Base-by-base conservation (phyloP, 2,888 invertebrate genomes). In the Dione juno region DNA sequence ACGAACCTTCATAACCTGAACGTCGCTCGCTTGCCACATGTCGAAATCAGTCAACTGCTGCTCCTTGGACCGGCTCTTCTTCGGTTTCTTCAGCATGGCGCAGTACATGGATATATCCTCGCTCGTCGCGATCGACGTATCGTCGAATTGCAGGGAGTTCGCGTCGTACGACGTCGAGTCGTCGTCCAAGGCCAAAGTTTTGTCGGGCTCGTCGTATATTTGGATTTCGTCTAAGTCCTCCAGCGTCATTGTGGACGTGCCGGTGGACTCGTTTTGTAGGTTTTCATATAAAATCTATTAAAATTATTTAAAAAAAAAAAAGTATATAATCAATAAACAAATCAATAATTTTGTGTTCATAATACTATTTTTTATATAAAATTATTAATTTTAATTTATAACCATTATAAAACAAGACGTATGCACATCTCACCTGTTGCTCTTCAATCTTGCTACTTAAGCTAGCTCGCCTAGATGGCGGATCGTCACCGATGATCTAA, bases 21-120 rank as follows among this genome's bases (percentile, higher is more conserved):
- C 77, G 63, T 92, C 87, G 67, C 86, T 90, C 0, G 92, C 90
- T 50, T 82, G 82, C 92, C 92, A 93, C 92, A 93, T 93, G 54
- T 84, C 87, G n/a, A 83, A 75, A 35, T 93, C 92, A 10, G 87
- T 81, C 66, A 89, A 19, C 52, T 84, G 84, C 63, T 85, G 83
- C 40, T 86, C 86, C 68, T 82, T 87, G 0, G 74, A 79, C 65
- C 76, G 82, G 45, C 76, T 83, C 66, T 85, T 89, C 76, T 89
- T 90, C 0, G 83, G 84, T 72, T 88, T 91, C 79, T 88, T 90
- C 65, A 87, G 40, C 0, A 85, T 84, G 0, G 88, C 85, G 67
- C 90, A 90, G 74, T 90, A 88, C 19, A 87, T 82, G 0, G 88
- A 87, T 7, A 85, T 73, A 50, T 89, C 88, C 43, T 90, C 89